Base-by-base conservation (phyloP, 2,797 vertebrate genomes). In the Stomatorhinus walkeri region DNA sequence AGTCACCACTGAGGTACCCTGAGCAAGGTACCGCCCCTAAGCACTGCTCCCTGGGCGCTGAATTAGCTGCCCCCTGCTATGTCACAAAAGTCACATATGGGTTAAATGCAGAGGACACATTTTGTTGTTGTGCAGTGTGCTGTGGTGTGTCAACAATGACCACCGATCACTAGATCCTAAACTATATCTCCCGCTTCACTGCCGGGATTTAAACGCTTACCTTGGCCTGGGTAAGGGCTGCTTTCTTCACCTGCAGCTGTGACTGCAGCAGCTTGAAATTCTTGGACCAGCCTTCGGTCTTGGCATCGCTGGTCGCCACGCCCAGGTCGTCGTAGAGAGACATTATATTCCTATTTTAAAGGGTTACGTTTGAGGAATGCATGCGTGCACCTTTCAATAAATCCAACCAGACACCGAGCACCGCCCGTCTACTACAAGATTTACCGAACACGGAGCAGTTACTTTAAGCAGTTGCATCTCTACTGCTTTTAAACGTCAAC, bases 201-300 rank as follows among this genome's bases (percentile, higher is more conserved):
- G 64, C 10, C 12, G 28, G 64, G 64, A 72, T 36, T 32, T 32
- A 36, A 32, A 56, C 16, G 3, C 46, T 43, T 24, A 98, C 97
- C 97, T 99, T 99, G 16, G 98, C 97, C 90, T 99, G 98, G 0
- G 98, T 98, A 88, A 99, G 95, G 16, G 98, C 96, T 1, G 98
- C 98, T 89, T 99, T 99, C 94, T 99, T 99, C 93, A 99, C 98
- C 92, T 99, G 98, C 88, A 99, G 90, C 92, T 99, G 98, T 48
- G 98, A 99, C 93, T 99, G 98, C 6, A 99, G 95, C 1, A 99
- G 95, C 91, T 99, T 99, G 93, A 99, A 99, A 94, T 99, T 99
- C 91, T 99, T 99, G 89, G 98, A 99, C 98, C 98, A 99, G 91
- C 98, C 98, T 93, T 99, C 98, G 1, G 98, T 98, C 91, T 99